These are phyloP conservation scores for Suillia variegata DNA, from an alignment of 2,888 invertebrate species.

Conservation along the genomic window DNA sequence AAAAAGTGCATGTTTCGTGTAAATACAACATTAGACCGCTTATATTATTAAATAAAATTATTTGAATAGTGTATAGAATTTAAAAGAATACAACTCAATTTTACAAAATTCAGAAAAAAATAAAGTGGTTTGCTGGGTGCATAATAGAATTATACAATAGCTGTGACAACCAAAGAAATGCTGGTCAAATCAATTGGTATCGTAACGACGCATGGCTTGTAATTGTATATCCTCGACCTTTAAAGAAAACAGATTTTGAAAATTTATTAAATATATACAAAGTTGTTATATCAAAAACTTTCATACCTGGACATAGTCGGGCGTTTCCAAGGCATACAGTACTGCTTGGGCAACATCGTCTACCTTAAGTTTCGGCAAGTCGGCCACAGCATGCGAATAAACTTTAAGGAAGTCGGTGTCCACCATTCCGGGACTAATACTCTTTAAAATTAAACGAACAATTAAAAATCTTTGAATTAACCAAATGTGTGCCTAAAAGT, in stretches of 20 bases:
- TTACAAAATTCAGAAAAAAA: too few species aligned
- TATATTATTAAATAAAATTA: too few species aligned
- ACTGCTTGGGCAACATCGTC: constrained; percentile 70
- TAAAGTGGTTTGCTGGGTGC: too few species aligned
- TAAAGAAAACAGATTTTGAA: constrained; percentile 17
- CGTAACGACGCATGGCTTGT: constrained; percentile 48
- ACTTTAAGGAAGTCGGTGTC: constrained; percentile 64
- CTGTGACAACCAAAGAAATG: too few species aligned
- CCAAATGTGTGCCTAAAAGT: background rate
- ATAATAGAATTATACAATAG: too few species aligned
- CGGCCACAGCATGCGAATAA: constrained; percentile 53
- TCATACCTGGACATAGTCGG: constrained; percentile 66
- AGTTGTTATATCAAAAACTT: background rate
- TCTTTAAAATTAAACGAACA: constrained; percentile 56
- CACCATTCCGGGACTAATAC: constrained; percentile 69
- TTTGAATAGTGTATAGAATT: too few species aligned
- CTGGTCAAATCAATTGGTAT: too few species aligned
- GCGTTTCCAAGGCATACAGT: constrained; percentile 67
- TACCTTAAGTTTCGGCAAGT: constrained; percentile 62
- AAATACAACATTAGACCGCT: too few species aligned
- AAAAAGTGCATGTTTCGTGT: too few species aligned
- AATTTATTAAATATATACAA: background rate
- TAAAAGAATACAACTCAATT: too few species aligned
- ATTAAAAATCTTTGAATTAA: constrained; percentile 3
- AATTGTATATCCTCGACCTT: constrained; percentile 57